phyloP scores from a whole-genome alignment of 1,140 invertebrate species.

The Scaptomyza hsui region DNA sequence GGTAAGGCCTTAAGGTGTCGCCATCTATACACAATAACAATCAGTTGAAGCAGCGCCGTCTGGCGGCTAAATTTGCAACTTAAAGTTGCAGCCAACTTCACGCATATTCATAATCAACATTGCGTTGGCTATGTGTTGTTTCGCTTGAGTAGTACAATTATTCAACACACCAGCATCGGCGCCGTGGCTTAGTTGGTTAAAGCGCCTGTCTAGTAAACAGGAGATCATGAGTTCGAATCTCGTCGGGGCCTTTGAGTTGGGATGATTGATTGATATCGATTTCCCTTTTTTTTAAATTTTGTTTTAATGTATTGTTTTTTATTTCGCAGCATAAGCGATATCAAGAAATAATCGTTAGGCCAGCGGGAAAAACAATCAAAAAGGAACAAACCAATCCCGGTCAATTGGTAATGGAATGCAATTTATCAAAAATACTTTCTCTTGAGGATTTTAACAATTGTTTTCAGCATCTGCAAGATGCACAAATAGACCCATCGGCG shows the following conservation, averaged over 20 bases:
- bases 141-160: slow-evolving; percentile 1
- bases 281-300: background rate
- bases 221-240: slow-evolving; percentile 86
- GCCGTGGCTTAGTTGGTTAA: slow-evolving; percentile 87
- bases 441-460: slow-evolving; percentile 57
- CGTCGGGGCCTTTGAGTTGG: slow-evolving; percentile 83
- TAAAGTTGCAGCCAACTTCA: slow-evolving; percentile 17
- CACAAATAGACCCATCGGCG: background rate
- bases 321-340: slow-evolving; percentile 8
- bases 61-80: background rate
- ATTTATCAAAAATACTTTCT: slow-evolving; percentile 23
- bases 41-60: background rate
- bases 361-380: background rate
- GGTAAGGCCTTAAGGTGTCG: background rate
- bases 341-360: background rate
- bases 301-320: background rate
- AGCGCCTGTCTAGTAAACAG: slow-evolving; percentile 87
- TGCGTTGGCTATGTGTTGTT: background rate
- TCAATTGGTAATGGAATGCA: slow-evolving; percentile 18
- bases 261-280: too few relatives aligned
- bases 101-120: background rate
- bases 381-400: background rate
- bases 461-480: slow-evolving; percentile 50
- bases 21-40: slow-evolving; percentile 16
- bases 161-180: slow-evolving; percentile 54